Evolutionary conservation across 2,888 invertebrate genomes (phyloP).

Genomic region (Scotopteryx bipunctaria): DNA sequence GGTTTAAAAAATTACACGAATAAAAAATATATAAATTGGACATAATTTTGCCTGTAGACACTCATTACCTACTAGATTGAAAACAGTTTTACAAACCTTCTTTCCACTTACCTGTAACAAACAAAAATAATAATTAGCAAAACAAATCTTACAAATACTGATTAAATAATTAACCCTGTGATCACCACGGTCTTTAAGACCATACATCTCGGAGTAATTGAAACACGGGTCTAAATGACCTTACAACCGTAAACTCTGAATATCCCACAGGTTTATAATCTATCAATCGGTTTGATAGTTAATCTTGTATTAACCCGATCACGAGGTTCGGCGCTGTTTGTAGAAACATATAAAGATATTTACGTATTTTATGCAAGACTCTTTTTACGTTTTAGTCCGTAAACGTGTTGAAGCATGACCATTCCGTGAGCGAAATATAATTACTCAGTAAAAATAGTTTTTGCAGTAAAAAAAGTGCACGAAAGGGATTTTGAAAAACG

Average conservation of each 20-base stretch:
- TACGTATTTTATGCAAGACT: too few relatives aligned
- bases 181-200: slow-evolving; percentile 5
- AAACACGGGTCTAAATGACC: slow-evolving; percentile 13
- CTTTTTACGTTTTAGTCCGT: too few relatives aligned
- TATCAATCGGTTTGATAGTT: slow-evolving; percentile 7
- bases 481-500: too few relatives aligned
- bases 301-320: not conserved
- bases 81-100: slow-evolving; percentile 1
- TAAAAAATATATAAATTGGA: too few relatives aligned
- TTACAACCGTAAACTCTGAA: slow-evolving; percentile 15
- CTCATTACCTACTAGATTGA: not conserved
- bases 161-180: not conserved
- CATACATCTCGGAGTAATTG: slow-evolving; percentile 5
- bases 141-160: not conserved
- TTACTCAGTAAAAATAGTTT: too few relatives aligned
- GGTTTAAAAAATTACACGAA: too few relatives aligned
- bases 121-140: slow-evolving; percentile 2
- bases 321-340: not conserved
- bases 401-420: too few relatives aligned
- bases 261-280: slow-evolving; percentile 12
- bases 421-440: too few relatives aligned
- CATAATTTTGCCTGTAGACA: too few relatives aligned
- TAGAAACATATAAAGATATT: slow-evolving; percentile 1
- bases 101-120: slow-evolving; percentile 23
- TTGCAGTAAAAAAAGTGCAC: too few relatives aligned